These are phyloP conservation scores for Pangasius mekongensis DNA, from an alignment of 2,797 vertebrate genomes.

Conservation along the genomic window DNA sequence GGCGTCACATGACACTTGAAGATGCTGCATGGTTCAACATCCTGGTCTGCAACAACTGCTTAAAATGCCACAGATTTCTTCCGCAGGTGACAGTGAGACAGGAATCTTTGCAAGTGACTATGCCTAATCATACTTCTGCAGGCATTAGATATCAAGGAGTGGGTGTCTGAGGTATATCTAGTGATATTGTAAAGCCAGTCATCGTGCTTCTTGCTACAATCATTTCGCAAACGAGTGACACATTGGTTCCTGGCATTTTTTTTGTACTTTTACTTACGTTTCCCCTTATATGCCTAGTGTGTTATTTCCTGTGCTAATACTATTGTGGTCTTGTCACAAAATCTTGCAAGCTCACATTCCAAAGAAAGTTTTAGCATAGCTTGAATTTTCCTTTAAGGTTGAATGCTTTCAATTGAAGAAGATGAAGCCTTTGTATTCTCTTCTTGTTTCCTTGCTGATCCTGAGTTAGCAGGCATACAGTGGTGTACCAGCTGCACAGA, in stretches of 20 bases:
- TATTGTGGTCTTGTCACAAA: not conserved
- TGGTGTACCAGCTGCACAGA: slow-evolving; percentile 28
- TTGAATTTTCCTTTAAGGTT: slow-evolving; percentile 56
- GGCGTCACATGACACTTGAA: not conserved
- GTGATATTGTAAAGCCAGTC: slow-evolving; percentile 35
- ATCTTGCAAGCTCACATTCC: slow-evolving; percentile 44
- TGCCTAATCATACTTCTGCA: not conserved
- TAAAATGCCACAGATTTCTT: not conserved
- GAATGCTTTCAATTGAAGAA: slow-evolving; percentile 52
- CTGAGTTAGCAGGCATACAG: slow-evolving; percentile 64
- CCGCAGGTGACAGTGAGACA: not conserved
- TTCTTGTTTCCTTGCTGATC: slow-evolving; percentile 67
- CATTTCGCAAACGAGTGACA: slow-evolving; percentile 50
- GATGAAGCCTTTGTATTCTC: slow-evolving; percentile 53
- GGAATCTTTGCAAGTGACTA: not conserved
- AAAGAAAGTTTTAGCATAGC: slow-evolving; percentile 52
- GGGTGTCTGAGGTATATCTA: not conserved
- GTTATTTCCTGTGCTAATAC: slow-evolving; percentile 52
- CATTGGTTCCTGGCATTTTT: slow-evolving; percentile 61
- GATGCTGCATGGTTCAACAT: not conserved
- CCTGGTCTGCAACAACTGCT: too few species aligned
- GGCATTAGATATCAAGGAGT: slow-evolving; percentile 20
- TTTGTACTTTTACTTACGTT: slow-evolving; percentile 42
- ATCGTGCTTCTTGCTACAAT: slow-evolving; percentile 45
- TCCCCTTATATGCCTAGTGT: slow-evolving; percentile 52